These are phyloP conservation scores for Schizaphis graminum DNA, from an alignment of 2,888 invertebrate genomes.

Conservation along the genomic window DNA sequence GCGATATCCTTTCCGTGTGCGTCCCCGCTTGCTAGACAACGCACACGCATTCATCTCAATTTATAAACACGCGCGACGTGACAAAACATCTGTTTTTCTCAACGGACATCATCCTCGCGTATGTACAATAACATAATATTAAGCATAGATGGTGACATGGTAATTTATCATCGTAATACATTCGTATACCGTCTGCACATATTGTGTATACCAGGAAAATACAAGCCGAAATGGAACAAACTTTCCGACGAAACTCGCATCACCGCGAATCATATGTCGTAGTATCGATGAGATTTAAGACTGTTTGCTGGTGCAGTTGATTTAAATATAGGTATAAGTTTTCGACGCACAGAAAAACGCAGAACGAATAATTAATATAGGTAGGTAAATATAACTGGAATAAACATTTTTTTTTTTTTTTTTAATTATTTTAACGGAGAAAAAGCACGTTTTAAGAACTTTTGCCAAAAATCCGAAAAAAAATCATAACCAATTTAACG, in stretches of 20 bases:
- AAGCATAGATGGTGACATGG: neutral
- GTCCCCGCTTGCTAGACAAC: neutral
- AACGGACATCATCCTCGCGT: neutral
- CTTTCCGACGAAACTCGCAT: neutral
- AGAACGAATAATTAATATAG: neutral
- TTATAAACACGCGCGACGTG: slow-evolving; percentile 26
- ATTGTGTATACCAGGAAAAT: neutral
- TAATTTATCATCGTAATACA: neutral
- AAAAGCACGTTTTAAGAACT: neutral
- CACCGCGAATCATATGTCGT: too few species aligned
- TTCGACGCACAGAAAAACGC: neutral
- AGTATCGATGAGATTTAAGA: neutral
- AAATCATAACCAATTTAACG: neutral
- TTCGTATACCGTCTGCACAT: neutral
- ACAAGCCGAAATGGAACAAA: neutral
- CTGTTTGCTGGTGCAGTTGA: neutral
- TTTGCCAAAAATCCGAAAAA: neutral
- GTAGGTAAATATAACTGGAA: neutral
- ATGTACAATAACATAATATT: neutral
- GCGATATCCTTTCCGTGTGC: slow-evolving; percentile 5
- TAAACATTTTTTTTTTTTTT: neutral
- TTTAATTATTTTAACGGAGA: neutral
- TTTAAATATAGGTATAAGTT: neutral
- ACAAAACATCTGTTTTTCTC: slow-evolving; percentile 54
- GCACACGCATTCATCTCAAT: slow-evolving; percentile 22